These are phyloP conservation scores for Galleria mellonella DNA, from an alignment of 1,140 invertebrate species.

Conservation along the genomic window DNA sequence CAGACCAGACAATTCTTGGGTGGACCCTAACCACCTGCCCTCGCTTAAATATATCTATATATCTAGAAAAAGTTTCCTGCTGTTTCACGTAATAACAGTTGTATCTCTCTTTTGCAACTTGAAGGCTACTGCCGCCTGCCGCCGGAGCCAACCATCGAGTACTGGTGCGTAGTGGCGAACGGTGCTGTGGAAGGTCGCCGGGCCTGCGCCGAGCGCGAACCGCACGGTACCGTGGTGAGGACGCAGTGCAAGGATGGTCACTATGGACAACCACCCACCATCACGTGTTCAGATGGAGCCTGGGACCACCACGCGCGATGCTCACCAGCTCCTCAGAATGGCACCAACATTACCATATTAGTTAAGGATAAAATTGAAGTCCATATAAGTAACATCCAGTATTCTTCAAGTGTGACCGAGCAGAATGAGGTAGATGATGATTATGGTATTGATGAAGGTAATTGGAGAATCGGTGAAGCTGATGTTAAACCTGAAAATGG, in stretches of 20 bases:
- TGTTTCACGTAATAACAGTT: no score
- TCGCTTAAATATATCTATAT: no score
- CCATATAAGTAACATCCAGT: constrained; percentile 6
- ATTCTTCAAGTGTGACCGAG: not conserved
- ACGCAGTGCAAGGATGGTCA: constrained; percentile 26
- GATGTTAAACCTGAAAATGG: no score
- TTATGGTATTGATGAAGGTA: constrained; percentile 15
- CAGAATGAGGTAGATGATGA: not conserved
- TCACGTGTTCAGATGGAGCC: constrained; percentile 38
- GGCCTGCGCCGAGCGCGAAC: constrained; percentile 19
- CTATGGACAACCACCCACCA: constrained; percentile 17
- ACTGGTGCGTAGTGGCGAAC: constrained; percentile 19
- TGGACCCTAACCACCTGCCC: no score
- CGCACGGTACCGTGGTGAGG: constrained; percentile 19
- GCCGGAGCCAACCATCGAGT: constrained; percentile 18
- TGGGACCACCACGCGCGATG: constrained; percentile 41
- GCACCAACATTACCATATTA: constrained; percentile 16
- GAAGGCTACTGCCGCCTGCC: constrained; percentile 23
- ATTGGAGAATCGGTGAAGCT: constrained; percentile 14
- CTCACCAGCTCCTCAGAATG: constrained; percentile 19
- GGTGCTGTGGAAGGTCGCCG: constrained; percentile 10
- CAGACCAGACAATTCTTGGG: no score
- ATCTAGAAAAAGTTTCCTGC: no score
- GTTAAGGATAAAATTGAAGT: constrained; percentile 16
- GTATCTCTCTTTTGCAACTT: not conserved